A percentile compares a stretch with the other conserved stretches of the same genome.
These are phyloP conservation scores for Hydrocynus forskahlii DNA, from an alignment of 2,797 vertebrate genomes.

Conservation along the genomic window DNA sequence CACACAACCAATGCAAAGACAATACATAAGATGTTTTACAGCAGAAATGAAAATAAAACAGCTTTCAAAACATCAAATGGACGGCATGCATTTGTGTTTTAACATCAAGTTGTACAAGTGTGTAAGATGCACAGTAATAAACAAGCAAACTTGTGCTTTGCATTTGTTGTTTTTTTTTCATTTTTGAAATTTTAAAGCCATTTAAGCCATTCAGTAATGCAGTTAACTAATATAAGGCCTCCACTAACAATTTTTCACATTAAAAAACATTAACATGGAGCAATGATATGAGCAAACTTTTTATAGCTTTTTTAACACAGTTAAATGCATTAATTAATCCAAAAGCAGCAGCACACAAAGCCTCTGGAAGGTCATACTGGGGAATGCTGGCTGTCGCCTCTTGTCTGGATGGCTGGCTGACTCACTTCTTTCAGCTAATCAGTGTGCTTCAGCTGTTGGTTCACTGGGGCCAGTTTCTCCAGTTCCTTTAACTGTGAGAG, in stretches of 20 bases:
- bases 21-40: slow-evolving; percentile 22
- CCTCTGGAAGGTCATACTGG: slow-evolving; percentile 16
- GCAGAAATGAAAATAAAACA: slow-evolving; percentile 28
- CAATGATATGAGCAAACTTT: not conserved
- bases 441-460: slow-evolving; percentile 90
- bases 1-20: slow-evolving; percentile 77
- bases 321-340: slow-evolving; percentile 28
- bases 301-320: not conserved
- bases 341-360: slow-evolving; percentile 32
- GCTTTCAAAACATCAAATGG: slow-evolving; percentile 53
- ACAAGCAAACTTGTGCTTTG: slow-evolving; percentile 54
- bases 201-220: slow-evolving; percentile 21
- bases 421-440: slow-evolving; percentile 75
- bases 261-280: slow-evolving; percentile 19
- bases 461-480: slow-evolving; percentile 89
- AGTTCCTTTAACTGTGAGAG: slow-evolving; percentile 83
- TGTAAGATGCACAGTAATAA: slow-evolving; percentile 47
- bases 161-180: slow-evolving; percentile 46
- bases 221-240: slow-evolving; percentile 9
- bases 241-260: slow-evolving; percentile 45
- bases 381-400: not conserved
- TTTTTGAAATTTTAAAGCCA: slow-evolving; percentile 28
- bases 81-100: slow-evolving; percentile 82
- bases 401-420: not conserved
- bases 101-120: slow-evolving; percentile 77